These are phyloP conservation scores for Phrynocephalus forsythii DNA, from an alignment of 2,797 vertebrate species.

Conservation along the genomic window DNA sequence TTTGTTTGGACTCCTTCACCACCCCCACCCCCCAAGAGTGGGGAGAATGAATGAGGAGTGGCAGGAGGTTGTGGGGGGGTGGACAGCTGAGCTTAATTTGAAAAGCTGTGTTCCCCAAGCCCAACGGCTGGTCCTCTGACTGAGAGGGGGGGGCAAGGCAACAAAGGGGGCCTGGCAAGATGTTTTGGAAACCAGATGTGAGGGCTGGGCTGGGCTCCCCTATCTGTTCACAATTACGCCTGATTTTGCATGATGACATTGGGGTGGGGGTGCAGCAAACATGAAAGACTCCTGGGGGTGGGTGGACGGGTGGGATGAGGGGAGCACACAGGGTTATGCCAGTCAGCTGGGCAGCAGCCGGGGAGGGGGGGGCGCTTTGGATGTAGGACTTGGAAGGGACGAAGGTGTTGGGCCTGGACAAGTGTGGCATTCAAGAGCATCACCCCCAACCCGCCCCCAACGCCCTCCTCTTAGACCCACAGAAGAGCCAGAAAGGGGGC, in stretches of 20 bases:
- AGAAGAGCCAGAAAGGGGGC: no score
- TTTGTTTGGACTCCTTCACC: no score
- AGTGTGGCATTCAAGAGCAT: no score
- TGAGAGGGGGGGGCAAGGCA: accelerated
- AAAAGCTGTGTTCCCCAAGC: background rate
- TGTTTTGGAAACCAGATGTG: slow-evolving; percentile 92
- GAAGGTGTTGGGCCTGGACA: no score
- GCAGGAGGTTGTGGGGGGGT: accelerated
- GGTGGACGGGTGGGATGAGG: slow-evolving; percentile 42
- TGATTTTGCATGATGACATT: slow-evolving; percentile 83
- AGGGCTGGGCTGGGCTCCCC: slow-evolving; percentile 56
- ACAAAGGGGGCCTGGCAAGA: slow-evolving; percentile 45
- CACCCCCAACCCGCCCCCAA: no score
- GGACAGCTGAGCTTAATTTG: background rate
- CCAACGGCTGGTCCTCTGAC: background rate
- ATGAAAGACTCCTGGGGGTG: slow-evolving; percentile 80
- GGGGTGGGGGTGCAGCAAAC: slow-evolving; percentile 78
- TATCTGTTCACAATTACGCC: slow-evolving; percentile 91
- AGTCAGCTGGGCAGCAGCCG: slow-evolving; percentile 73
- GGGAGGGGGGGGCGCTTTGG: slow-evolving; percentile 45
- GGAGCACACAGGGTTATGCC: slow-evolving; percentile 42
- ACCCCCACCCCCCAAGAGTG: no score
- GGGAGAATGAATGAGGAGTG: no score
- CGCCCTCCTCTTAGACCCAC: no score
- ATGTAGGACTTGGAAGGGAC: no score